Conservation (phyloP, 2,113 vertebrate species). For the Dicrurus megarhynchus region DNA sequence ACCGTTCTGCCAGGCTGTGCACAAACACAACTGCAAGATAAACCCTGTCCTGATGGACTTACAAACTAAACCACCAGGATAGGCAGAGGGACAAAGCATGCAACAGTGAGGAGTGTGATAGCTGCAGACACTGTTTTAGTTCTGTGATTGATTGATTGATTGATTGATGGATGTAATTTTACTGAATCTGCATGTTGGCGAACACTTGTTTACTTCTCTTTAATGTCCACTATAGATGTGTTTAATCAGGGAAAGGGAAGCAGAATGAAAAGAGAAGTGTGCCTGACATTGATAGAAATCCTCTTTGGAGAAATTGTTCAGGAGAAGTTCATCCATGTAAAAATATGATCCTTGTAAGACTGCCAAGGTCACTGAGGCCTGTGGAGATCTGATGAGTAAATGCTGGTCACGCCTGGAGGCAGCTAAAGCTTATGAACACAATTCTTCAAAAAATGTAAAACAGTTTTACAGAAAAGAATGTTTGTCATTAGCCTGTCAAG, state of each 20-base stretch:
- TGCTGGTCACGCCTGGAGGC: constrained; percentile 63
- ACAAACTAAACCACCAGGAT: not conserved
- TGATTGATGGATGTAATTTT: not conserved
- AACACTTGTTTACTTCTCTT: constrained; percentile 39
- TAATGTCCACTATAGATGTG: constrained; percentile 44
- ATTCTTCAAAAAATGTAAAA: constrained; percentile 61
- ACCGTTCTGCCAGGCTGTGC: not conserved
- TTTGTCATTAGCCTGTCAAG: constrained; percentile 50
- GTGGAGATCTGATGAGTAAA: constrained; percentile 75
- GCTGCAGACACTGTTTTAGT: not conserved
- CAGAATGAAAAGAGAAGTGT: constrained; percentile 48
- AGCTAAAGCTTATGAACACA: constrained; percentile 54
- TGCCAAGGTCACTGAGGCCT: constrained; percentile 78
- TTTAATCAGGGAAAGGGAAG: constrained; percentile 51
- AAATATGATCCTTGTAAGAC: constrained; percentile 77
- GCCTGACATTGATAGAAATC: constrained; percentile 66
- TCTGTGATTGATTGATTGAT: not conserved
- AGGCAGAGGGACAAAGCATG: not conserved
- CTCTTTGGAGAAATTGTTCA: constrained; percentile 69
- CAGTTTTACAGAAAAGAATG: constrained; percentile 7
- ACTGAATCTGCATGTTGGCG: not conserved
- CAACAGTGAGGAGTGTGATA: not conserved
- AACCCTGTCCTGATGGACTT: not conserved
- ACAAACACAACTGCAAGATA: not conserved
- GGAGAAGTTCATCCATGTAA: constrained; percentile 72